Evolutionary conservation across 2,797 vertebrate genomes (phyloP).

Genomic region (Siniperca undulata): DNA sequence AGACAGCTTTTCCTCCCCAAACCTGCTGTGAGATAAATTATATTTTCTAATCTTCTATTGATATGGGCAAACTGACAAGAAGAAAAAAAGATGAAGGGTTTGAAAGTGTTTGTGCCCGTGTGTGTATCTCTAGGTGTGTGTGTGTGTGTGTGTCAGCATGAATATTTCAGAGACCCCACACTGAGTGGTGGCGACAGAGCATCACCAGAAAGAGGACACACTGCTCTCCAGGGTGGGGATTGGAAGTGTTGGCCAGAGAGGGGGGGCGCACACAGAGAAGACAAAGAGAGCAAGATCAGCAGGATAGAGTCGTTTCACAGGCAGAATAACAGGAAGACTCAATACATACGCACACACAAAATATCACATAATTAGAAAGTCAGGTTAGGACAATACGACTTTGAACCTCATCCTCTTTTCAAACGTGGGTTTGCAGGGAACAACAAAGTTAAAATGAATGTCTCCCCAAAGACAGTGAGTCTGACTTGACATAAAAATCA

Average conservation of each 20-base stretch:
- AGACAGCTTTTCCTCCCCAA: slow-evolving; percentile 23
- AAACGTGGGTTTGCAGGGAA: slow-evolving; percentile 7
- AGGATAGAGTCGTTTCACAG: neutral
- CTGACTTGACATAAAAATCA: slow-evolving; percentile 13
- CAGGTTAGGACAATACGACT: neutral
- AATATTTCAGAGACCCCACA: slow-evolving; percentile 76
- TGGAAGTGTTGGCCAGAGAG: slow-evolving; percentile 21
- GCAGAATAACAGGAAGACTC: slow-evolving; percentile 17
- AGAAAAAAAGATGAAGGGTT: slow-evolving; percentile 30
- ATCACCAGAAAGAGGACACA: slow-evolving; percentile 71
- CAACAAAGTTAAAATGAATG: slow-evolving; percentile 3
- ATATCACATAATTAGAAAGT: slow-evolving; percentile 13
- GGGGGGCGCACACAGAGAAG: neutral
- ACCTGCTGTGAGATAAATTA: slow-evolving; percentile 57
- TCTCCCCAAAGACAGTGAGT: slow-evolving; percentile 8
- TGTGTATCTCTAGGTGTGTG: slow-evolving; percentile 49
- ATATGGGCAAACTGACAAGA: slow-evolving; percentile 51
- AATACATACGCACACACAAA: neutral
- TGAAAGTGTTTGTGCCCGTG: slow-evolving; percentile 42
- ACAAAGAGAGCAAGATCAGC: neutral
- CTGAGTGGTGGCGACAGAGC: slow-evolving; percentile 65
- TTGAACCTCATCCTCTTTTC: slow-evolving; percentile 4
- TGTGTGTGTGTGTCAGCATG: slow-evolving; percentile 64
- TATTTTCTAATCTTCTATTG: slow-evolving; percentile 65
- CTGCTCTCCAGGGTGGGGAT: slow-evolving; percentile 57